These are phyloP conservation scores for Daphoenositta chrysoptera DNA, from an alignment of 2,113 vertebrate species.

Conservation along the genomic window DNA sequence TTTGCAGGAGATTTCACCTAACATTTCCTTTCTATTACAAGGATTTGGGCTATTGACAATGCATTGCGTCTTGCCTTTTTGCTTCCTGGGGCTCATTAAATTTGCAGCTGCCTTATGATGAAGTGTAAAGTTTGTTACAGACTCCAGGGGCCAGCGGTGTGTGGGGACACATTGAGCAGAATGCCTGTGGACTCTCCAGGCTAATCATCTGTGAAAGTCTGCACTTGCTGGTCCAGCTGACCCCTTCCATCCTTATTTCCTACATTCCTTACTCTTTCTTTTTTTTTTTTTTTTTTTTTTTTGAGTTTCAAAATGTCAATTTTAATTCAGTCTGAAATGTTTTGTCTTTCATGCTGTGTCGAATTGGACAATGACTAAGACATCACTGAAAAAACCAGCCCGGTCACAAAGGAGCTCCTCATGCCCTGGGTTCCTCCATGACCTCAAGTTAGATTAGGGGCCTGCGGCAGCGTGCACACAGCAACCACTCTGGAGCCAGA, in stretches of 20 bases:
- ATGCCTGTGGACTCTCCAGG: background rate
- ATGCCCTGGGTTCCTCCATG: background rate
- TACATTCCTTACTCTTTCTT: background rate
- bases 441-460: background rate
- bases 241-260: background rate
- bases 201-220: constrained; percentile 6
- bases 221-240: background rate
- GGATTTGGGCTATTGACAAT: background rate
- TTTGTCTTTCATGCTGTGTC: background rate
- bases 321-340: background rate
- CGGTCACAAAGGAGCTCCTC: background rate
- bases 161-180: background rate
- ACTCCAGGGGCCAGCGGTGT: background rate
- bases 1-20: background rate
- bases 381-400: background rate
- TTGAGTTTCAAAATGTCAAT: background rate
- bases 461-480: background rate
- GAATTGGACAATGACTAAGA: background rate
- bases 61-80: background rate
- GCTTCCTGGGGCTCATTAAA: background rate
- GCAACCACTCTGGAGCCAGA: background rate
- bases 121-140: constrained; percentile 10
- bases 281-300: too few relatives aligned
- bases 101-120: constrained; percentile 47
- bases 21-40: background rate